phyloP scores from a whole-genome alignment of 1,140 invertebrate species.

The Drosophila pruinosa region DNA sequence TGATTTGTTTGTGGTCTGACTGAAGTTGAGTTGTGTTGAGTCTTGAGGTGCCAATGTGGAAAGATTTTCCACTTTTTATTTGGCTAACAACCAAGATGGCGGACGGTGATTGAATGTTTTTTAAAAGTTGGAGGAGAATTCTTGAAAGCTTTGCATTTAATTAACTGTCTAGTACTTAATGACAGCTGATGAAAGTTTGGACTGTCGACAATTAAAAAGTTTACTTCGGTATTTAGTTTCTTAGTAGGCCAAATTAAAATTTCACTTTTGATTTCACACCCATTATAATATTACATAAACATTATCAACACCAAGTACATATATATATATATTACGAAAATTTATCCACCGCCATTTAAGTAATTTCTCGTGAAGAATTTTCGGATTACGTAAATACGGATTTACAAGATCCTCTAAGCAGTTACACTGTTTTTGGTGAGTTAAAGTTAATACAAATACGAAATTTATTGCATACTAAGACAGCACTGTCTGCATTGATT shows the following conservation, averaged over 20 bases:
- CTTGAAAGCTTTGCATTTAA: conserved; percentile 33
- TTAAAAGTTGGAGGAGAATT: not conserved
- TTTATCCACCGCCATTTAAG: not conserved
- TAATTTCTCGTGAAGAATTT: not conserved
- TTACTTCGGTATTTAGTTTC: not conserved
- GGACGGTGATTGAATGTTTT: conserved; percentile 11
- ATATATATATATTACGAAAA: conserved; percentile 20
- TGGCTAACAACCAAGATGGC: conserved; percentile 15
- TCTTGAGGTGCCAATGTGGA: conserved; percentile 58
- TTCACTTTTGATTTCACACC: conserved; percentile 16
- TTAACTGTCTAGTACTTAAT: conserved; percentile 27
- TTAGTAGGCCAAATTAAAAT: conserved; percentile 4
- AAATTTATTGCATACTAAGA: too few relatives aligned
- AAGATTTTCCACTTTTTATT: conserved; percentile 19
- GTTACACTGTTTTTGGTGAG: not conserved
- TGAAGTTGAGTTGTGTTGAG: conserved; percentile 26
- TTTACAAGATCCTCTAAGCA: not conserved
- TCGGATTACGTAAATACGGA: too few relatives aligned
- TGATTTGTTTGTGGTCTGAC: conserved; percentile 70
- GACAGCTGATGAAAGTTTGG: not conserved
- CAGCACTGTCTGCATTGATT: too few relatives aligned
- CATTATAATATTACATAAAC: conserved; percentile 10
- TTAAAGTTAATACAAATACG: not conserved
- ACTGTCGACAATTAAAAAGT: not conserved
- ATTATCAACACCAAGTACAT: conserved; percentile 8